Conservation (phyloP, 2,797 vertebrate species). For the Ceyx erithaca region DNA sequence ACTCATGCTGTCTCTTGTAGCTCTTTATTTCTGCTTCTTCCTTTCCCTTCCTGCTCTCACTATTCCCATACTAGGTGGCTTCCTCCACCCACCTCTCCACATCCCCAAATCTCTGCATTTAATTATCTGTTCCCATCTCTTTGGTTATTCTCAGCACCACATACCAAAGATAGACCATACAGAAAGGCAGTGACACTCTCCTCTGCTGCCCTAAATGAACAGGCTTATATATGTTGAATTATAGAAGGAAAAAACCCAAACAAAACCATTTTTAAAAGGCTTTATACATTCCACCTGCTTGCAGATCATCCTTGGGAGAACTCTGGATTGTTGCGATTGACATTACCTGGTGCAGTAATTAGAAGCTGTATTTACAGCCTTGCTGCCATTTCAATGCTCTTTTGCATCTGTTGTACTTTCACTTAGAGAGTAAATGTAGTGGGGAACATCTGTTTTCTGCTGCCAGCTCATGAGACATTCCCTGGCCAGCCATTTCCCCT, state of each 20-base stretch:
- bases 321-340: neutral
- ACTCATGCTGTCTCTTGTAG: neutral
- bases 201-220: neutral
- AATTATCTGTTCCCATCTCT: neutral
- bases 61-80: neutral
- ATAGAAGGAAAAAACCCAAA: neutral
- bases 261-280: neutral
- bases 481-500: conserved; percentile 33
- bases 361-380: conserved; percentile 70
- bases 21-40: neutral
- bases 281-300: neutral
- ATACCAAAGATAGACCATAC: neutral
- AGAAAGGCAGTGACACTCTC: neutral
- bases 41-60: conserved; percentile 1
- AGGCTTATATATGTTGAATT: neutral
- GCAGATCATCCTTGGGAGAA: neutral
- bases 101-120: neutral
- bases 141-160: neutral
- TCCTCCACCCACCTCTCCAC: conserved; percentile 19
- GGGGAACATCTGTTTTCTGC: conserved; percentile 70
- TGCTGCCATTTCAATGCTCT: conserved; percentile 56
- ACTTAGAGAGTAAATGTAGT: conserved; percentile 64
- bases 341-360: conserved; percentile 70
- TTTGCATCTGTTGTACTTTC: conserved; percentile 70
- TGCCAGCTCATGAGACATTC: conserved; percentile 17